Evolutionary conservation across 2,888 invertebrate species (phyloP).

Genomic region (Platycheirus albimanus): DNA sequence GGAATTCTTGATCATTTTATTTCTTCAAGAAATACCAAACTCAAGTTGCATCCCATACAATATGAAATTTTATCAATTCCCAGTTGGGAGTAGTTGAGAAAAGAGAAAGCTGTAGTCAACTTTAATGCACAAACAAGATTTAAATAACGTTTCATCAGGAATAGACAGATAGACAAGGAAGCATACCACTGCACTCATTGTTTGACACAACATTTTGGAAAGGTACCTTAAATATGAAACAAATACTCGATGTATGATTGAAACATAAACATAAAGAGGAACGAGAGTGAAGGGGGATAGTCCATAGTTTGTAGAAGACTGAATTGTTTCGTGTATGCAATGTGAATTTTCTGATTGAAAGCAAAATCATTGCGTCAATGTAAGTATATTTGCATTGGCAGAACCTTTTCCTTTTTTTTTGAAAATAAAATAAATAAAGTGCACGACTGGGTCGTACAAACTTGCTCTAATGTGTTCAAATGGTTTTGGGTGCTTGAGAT

Average conservation of each 20-base stretch:
- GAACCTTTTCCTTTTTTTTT: too few relatives aligned
- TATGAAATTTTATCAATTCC: not conserved
- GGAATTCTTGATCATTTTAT: not conserved
- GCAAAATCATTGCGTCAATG: not conserved
- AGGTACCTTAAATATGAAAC: slow-evolving; percentile 4
- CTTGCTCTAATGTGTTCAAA: too few relatives aligned
- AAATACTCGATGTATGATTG: not conserved
- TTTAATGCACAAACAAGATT: not conserved
- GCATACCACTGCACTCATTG: slow-evolving; percentile 25
- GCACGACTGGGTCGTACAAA: too few relatives aligned
- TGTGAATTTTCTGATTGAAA: not conserved
- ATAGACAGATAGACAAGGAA: not conserved
- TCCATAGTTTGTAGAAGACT: not conserved
- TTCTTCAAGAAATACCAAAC: not conserved
- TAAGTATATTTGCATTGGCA: not conserved
- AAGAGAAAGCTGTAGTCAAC: not conserved
- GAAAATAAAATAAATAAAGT: too few relatives aligned
- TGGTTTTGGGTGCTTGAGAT: too few relatives aligned
- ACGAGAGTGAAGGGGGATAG: too few relatives aligned
- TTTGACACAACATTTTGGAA: slow-evolving; percentile 20
- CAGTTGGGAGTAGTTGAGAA: not conserved
- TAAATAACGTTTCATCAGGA: not conserved
- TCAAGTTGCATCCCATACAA: not conserved
- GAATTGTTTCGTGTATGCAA: not conserved
- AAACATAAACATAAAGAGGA: too few relatives aligned